phyloP scores from a whole-genome alignment of 2,888 invertebrate genomes.

The Dorcus parallelipipedus region DNA sequence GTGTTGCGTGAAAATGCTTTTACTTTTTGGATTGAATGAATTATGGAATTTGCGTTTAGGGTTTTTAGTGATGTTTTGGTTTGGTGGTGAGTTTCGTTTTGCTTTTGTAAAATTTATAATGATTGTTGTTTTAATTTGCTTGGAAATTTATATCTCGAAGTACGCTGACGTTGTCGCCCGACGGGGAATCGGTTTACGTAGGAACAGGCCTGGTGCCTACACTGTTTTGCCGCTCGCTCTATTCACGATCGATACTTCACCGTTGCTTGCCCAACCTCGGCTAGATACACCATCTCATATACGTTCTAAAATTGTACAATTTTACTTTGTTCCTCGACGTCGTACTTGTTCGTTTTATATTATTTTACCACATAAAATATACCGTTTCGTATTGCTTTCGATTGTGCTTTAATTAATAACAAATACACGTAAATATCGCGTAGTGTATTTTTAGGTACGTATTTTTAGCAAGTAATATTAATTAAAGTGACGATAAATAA shows the following conservation, averaged over 20 bases:
- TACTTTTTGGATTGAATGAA: no score
- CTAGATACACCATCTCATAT: not conserved
- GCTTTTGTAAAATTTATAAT: not conserved
- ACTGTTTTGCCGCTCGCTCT: constrained; percentile 2
- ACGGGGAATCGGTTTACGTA: constrained; percentile 27
- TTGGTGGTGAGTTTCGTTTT: not conserved
- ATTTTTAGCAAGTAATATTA: no score
- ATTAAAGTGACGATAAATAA: no score
- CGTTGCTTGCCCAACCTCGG: constrained; percentile 1
- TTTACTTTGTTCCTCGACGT: not conserved
- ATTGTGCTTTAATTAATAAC: no score
- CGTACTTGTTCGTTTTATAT: not conserved
- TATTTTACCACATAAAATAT: not conserved
- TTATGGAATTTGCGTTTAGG: no score
- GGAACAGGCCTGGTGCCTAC: constrained; percentile 26
- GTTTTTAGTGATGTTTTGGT: not conserved
- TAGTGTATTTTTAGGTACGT: no score
- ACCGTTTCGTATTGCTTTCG: no score
- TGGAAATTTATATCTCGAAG: constrained; percentile 5
- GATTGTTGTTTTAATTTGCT: not conserved
- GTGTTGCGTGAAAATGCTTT: no score
- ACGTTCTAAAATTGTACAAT: constrained; percentile 2
- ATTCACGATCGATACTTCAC: constrained; percentile 3
- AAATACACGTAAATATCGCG: no score
- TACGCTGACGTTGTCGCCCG: constrained; percentile 12